Evolutionary conservation across 2,113 vertebrate species (phyloP).

Genomic region (Arizona elegans): DNA sequence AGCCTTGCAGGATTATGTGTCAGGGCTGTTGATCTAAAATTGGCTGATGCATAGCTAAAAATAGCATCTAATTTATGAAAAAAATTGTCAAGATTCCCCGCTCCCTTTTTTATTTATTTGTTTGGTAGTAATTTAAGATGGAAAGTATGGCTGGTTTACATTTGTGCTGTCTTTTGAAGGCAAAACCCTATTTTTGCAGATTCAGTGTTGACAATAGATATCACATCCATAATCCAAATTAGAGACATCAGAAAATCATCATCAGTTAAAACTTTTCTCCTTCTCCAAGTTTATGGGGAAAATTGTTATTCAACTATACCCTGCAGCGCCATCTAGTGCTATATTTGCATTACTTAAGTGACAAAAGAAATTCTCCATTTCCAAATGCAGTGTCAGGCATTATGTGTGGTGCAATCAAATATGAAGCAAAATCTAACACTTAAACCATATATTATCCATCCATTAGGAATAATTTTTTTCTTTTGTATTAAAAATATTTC

Average conservation of each 20-base stretch:
- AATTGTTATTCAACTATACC: neutral
- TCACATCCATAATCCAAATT: neutral
- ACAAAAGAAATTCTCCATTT: neutral
- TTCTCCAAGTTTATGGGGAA: neutral
- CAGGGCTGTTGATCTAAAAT: neutral
- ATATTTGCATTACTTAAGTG: neutral
- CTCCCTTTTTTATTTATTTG: neutral
- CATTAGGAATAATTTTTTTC: neutral
- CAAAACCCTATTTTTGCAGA: neutral
- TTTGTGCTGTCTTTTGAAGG: neutral
- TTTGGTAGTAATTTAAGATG: neutral
- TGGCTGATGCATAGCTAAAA: neutral
- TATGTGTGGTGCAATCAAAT: neutral
- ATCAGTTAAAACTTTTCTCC: neutral
- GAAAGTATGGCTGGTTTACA: neutral
- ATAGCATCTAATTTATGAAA: neutral
- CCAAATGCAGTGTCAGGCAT: neutral
- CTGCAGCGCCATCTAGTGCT: constrained; percentile 60
- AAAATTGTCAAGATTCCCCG: neutral
- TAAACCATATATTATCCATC: neutral
- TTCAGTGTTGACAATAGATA: neutral
- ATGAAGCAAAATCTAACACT: neutral
- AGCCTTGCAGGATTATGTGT: neutral
- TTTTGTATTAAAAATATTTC: neutral
- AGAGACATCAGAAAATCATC: neutral